Evolutionary conservation across 2,113 vertebrate species (phyloP), one percentile per base, ranked within the genome.

Genomic region (Puffinus mauretanicus): DNA sequence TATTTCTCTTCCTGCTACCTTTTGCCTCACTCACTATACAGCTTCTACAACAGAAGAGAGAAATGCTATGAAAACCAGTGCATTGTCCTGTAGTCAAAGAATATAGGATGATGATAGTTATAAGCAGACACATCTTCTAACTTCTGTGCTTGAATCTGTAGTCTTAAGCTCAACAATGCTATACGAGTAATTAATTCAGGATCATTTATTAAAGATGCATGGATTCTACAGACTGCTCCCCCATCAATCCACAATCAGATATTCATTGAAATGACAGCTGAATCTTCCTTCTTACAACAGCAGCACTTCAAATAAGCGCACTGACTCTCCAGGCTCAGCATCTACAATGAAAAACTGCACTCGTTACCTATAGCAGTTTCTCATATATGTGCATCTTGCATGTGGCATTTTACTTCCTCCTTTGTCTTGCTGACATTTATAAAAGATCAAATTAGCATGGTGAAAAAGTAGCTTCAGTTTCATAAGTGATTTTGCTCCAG

Each of bases 371-470:
- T 4, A 94, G 90, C 65, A 96, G 90, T 69, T 90, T 93, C 67
- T 66, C 87, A 88, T 44, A 72, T 49, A 92, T 25, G 52, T 82
- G 71, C 42, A 70, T 91, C 94, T 90, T 93, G 86, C 64, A 81
- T 34, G 80, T 82, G 79, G 78, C 61, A 96, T 88, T 97, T 96
- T 84, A 96, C 90, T 94, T 88, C 81, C 70, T 94, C 65, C 83
- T 76, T 85, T 85, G 49, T 82, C 73, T 86, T 94, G 67, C 10
- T 91, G 72, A 93, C 91, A 94, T 93, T 97, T 96, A 89, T 12
- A 95, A 85, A 94, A 96, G 92, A 91, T 94, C 51, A 92, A 96
- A 95, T 92, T 82, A 97, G 51, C 71, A 86, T 2, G 47, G 58
- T 75, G 70, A 93, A 94, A 96, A 97, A 93, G 72, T 47, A 96